Percentiles rank a stretch among this genome's conserved stretches.
Conservation (phyloP, 2,797 vertebrate genomes). For the Natrix natrix region DNA sequence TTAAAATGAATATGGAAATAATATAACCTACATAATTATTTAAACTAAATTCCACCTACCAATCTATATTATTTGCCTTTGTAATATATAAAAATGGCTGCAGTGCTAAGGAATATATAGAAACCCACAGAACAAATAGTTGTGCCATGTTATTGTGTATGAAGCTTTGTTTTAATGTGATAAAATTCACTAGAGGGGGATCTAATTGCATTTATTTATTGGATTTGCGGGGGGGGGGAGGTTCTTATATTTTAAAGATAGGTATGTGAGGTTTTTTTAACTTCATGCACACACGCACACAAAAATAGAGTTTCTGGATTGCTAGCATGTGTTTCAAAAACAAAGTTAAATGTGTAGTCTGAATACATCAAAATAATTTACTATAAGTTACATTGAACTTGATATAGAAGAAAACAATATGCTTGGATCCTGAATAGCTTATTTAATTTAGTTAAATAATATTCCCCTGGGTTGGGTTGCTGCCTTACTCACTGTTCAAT, state of each 20-base stretch:
- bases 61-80: conserved; percentile 33
- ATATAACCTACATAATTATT: conserved; percentile 48
- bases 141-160: background rate
- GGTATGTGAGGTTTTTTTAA: background rate
- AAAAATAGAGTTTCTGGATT: background rate
- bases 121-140: conserved; percentile 48
- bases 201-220: conserved; percentile 35
- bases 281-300: background rate
- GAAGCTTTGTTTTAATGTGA: background rate
- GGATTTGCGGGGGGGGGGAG: background rate
- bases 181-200: background rate
- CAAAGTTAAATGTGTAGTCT: background rate
- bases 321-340: background rate
- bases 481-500: too few relatives aligned
- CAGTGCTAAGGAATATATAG: conserved; percentile 45
- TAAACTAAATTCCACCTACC: conserved; percentile 49
- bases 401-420: background rate
- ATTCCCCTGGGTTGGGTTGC: too few relatives aligned
- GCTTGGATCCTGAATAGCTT: background rate
- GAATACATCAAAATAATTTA: background rate
- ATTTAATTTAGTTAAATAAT: background rate
- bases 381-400: background rate
- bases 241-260: conserved; percentile 39
- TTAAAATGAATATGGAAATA: conserved; percentile 52
- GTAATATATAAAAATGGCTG: conserved; percentile 38